Percentiles rank a stretch among this genome's conserved stretches.
phyloP scores from a whole-genome alignment of 53 echinoderm and acorn worm species.

The Paelopatides confundens region DNA sequence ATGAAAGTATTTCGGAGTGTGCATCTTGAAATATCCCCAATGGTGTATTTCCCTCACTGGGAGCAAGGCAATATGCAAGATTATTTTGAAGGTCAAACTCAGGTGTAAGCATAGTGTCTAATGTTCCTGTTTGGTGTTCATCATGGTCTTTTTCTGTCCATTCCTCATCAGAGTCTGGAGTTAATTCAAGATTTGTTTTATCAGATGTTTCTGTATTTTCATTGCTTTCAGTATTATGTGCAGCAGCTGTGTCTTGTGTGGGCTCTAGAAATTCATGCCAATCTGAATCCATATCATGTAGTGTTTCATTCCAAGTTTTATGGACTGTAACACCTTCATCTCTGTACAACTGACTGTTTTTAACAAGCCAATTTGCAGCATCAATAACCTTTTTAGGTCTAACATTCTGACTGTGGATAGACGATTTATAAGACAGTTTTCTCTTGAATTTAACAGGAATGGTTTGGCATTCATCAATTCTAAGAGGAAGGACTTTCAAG shows the following conservation, averaged over 20 bases:
- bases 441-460: constrained; percentile 65
- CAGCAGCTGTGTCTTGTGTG: neutral
- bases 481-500: constrained; percentile 27
- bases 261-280: neutral
- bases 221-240: neutral
- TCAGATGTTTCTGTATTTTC: no score
- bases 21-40: constrained; percentile 34
- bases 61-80: constrained; percentile 4
- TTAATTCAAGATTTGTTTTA: no score
- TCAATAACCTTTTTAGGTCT: constrained; percentile 54
- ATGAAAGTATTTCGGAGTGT: constrained; percentile 50
- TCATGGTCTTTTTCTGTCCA: neutral
- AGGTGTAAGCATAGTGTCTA: constrained; percentile 12
- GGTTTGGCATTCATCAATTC: constrained; percentile 25
- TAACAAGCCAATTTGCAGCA: constrained; percentile 53
- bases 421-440: constrained; percentile 49
- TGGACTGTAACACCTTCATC: constrained; percentile 34
- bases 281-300: neutral
- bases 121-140: neutral
- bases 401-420: constrained; percentile 53
- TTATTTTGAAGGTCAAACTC: neutral
- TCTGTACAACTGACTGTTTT: constrained; percentile 32
- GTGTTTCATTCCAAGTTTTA: neutral
- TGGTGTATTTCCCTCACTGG: constrained; percentile 15
- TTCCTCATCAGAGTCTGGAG: neutral